These are phyloP conservation scores for Manacus vitellinus DNA, from an alignment of 2,113 vertebrate species.

Conservation along the genomic window DNA sequence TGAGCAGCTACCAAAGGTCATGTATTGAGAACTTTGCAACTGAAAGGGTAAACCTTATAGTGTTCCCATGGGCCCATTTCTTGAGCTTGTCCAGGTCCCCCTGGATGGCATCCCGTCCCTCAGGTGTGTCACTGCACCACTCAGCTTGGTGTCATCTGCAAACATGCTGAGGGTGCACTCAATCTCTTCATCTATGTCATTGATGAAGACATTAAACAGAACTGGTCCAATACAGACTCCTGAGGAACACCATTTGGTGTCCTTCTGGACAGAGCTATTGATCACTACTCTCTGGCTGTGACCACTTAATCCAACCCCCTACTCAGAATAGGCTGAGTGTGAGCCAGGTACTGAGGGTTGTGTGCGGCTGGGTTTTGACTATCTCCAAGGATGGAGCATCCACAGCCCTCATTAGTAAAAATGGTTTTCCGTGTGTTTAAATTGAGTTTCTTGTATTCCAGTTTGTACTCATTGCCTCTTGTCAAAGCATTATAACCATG, in stretches of 20 bases:
- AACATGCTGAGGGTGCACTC: neutral
- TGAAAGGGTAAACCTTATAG: neutral
- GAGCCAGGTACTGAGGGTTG: neutral
- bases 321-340: neutral
- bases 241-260: neutral
- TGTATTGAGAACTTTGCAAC: neutral
- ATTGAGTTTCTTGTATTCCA: neutral
- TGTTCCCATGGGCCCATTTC: neutral
- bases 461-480: neutral
- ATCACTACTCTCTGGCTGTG: neutral
- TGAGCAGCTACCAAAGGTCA: neutral
- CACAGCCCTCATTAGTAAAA: neutral
- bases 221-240: neutral
- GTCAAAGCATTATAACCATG: neutral
- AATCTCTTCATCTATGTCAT: rapidly evolving
- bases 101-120: rapidly evolving
- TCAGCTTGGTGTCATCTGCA: neutral
- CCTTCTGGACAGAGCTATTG: neutral
- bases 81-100: neutral
- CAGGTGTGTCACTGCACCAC: rapidly evolving
- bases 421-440: neutral
- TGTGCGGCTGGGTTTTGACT: neutral
- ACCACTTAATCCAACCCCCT: neutral
- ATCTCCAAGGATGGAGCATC: neutral
- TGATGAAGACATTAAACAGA: neutral